Base-by-base conservation (phyloP, 1,140 invertebrate species). In the Sarcophaga bullata region DNA sequence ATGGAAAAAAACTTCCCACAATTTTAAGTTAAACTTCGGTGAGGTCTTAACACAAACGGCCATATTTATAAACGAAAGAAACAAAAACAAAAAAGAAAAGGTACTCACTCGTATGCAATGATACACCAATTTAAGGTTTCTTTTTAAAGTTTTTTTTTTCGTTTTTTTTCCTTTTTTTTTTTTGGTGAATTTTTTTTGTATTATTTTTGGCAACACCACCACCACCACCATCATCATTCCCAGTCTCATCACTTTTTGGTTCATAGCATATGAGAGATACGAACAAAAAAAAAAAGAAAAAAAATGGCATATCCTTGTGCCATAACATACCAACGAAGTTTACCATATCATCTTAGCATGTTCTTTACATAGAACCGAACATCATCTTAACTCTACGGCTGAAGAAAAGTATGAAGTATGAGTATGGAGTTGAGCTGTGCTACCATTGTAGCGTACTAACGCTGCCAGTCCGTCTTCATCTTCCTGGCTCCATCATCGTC, bases 381-480 rank as follows among this genome's bases (percentile, higher is more conserved):
- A n/a, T n/a, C n/a, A n/a, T n/a, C n/a, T n/a, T n/a, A n/a, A n/a
- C n/a, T n/a, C n/a, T n/a, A 37, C 25, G 25, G 25, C 25, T 37
- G 0, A 72, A 19, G 10, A 25, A 25, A 72, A 72, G 62, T 8
- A 72, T 19, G 19, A n/a, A 25, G 62, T 72, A 72, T 72, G 17
- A 17, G 19, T 17, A 25, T 72, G 62, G 17, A 72, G n/a, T 72
- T n/a, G n/a, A n/a, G n/a, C 37, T 72, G 2, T 72, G 19, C 6
- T n/a, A 3, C 17, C 17, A 72, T 72, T 25, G 1, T 37, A 37
- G 25, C 15, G 6, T 62, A 62, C n/a, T n/a, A n/a, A n/a, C 58
- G 15, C 58, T 17, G 58, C 19, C 58, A 86, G n/a, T n/a, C 85
- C 54, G 75, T 76, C 81, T 81, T 82, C 81, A 48, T 73, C 46